Conservation (phyloP, 1,140 invertebrate genomes). For the Vollenhovia emeryi region DNA sequence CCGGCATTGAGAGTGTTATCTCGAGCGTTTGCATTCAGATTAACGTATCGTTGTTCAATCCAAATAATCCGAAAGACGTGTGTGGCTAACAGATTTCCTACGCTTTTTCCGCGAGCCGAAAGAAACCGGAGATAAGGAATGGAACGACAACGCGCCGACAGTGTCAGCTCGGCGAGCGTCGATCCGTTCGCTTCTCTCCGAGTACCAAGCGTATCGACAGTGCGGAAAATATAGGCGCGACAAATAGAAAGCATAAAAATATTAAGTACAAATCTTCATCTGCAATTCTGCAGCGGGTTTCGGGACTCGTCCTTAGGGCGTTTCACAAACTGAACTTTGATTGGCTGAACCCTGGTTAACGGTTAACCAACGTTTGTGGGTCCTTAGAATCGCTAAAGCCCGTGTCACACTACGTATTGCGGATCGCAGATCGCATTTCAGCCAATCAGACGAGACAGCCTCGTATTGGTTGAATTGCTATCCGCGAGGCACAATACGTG, state of each 20-base stretch:
- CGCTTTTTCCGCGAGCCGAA: neutral
- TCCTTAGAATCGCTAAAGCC: neutral
- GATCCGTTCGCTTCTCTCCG: neutral
- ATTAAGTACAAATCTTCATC: neutral
- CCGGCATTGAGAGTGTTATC: neutral
- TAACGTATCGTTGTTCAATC: slow-evolving; percentile 37
- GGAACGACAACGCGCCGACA: neutral
- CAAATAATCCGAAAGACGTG: neutral
- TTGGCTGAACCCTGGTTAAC: too few species aligned
- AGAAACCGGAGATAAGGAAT: neutral
- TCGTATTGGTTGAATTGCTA: too few species aligned
- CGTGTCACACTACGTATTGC: too few species aligned
- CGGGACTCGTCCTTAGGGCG: too few species aligned
- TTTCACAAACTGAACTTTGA: too few species aligned
- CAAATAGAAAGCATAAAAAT: too few species aligned
- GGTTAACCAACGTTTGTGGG: too few species aligned
- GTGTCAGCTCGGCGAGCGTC: neutral
- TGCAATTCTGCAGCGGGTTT: neutral
- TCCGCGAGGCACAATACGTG: too few species aligned
- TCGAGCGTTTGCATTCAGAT: slow-evolving; percentile 34
- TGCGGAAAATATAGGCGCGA: neutral
- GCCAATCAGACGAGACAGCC: too few species aligned
- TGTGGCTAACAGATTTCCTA: neutral
- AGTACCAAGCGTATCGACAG: neutral
- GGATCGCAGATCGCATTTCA: too few species aligned